A percentile compares a stretch with the other conserved stretches of the same genome.
phyloP scores from a whole-genome alignment of 2,113 vertebrate genomes.

The Montifringilla adamsi region DNA sequence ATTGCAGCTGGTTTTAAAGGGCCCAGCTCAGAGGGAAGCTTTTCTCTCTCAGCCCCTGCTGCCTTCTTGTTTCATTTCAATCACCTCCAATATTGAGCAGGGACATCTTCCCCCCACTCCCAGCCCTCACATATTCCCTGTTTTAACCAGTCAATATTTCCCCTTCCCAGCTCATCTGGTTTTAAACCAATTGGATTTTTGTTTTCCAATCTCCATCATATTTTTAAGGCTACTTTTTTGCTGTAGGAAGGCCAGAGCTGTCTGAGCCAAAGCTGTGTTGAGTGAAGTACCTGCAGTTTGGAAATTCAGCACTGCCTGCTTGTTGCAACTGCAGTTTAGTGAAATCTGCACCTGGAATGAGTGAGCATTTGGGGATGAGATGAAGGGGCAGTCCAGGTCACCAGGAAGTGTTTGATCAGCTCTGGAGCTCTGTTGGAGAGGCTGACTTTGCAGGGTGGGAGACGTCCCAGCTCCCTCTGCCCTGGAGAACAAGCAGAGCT shows the following conservation, averaged over 20 bases:
- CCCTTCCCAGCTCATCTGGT: background rate
- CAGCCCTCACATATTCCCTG: background rate
- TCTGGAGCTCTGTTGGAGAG: background rate
- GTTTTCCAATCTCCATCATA: background rate
- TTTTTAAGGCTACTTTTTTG: background rate
- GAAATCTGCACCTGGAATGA: background rate
- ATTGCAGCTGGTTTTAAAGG: slow-evolving; percentile 4
- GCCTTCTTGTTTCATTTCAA: background rate
- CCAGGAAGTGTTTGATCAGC: background rate
- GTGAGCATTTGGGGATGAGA: background rate
- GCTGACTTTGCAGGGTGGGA: background rate
- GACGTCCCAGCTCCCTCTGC: background rate
- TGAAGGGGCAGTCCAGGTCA: background rate
- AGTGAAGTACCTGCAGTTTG: background rate
- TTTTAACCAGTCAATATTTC: background rate
- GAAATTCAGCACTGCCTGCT: background rate
- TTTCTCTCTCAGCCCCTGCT: background rate
- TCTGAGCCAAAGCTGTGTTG: background rate
- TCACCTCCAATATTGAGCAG: background rate
- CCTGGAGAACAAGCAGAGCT: background rate
- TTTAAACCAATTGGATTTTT: background rate
- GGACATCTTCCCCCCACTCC: background rate
- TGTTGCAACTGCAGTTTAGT: background rate
- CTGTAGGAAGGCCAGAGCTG: background rate
- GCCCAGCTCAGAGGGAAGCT: background rate